A percentile compares a stretch with the other conserved stretches of the same genome.
These are phyloP conservation scores for Coracias cyanogaster DNA, from an alignment of 2,797 vertebrate genomes.

Conservation along the genomic window DNA sequence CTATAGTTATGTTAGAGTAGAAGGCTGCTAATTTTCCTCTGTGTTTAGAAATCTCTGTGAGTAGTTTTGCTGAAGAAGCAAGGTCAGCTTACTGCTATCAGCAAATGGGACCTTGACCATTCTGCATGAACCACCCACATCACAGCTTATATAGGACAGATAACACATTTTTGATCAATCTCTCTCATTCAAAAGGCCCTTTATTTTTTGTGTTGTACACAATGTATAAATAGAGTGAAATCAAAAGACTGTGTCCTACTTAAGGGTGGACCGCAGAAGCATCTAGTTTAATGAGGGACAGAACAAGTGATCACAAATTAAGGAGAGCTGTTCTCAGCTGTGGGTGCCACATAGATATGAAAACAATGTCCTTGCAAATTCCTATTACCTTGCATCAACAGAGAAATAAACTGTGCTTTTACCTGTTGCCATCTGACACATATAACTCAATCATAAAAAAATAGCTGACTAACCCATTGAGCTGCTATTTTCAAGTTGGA, in stretches of 20 bases:
- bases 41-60: background rate
- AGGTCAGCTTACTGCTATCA: slow-evolving; percentile 7
- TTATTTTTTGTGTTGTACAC: background rate
- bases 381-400: background rate
- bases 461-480: background rate
- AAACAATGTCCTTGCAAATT: background rate
- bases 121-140: background rate
- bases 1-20: background rate
- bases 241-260: background rate
- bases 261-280: background rate
- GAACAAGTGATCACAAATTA: background rate
- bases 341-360: background rate
- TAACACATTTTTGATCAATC: background rate
- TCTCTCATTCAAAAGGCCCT: background rate
- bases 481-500: background rate
- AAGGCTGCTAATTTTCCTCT: background rate
- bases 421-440: background rate
- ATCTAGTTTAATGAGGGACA: background rate
- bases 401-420: background rate
- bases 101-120: background rate
- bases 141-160: background rate
- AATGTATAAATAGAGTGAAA: background rate
- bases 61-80: background rate
- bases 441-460: background rate
- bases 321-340: background rate